Conservation (phyloP, 1,140 invertebrate genomes). For the Drosophila sulfurigaster region DNA sequence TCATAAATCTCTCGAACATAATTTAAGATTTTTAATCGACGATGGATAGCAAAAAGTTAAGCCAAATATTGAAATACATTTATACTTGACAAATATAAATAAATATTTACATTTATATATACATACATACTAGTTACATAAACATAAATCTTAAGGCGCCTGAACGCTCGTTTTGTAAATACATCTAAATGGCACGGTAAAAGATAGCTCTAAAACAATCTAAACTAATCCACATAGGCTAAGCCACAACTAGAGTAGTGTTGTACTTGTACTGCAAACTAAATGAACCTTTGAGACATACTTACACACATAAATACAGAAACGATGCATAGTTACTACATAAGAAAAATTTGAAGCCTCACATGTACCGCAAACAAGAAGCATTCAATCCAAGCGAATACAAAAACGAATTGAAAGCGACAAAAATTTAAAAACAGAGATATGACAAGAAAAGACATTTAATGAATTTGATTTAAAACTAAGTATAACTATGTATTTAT, state of each 20-base stretch:
- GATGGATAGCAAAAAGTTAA: conserved; percentile 70
- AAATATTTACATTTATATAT: conserved; percentile 27
- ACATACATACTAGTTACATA: conserved; percentile 49
- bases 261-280: conserved; percentile 35
- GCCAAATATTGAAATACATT: conserved; percentile 69
- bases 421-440: conserved; percentile 17
- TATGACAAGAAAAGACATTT: conserved; percentile 41
- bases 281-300: conserved; percentile 22
- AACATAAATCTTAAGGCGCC: conserved; percentile 26
- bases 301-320: conserved; percentile 32
- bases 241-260: conserved; percentile 55
- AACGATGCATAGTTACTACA: conserved; percentile 69
- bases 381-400: conserved; percentile 41
- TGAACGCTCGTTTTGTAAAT: conserved; percentile 55
- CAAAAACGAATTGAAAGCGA: conserved; percentile 19
- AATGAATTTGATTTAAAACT: conserved; percentile 43
- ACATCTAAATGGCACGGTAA: conserved; percentile 68
- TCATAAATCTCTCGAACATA: conserved; percentile 42
- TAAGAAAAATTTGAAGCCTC: conserved; percentile 42
- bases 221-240: conserved; percentile 53
- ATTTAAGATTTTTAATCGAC: conserved; percentile 56
- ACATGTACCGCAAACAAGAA: conserved; percentile 32
- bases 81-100: conserved; percentile 18
- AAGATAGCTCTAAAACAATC: conserved; percentile 64
- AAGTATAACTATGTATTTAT: conserved; percentile 61